Percentiles rank a stretch among this genome's conserved stretches.
Evolutionary conservation across 2,113 vertebrate species (phyloP).

Genomic region (Nannospalax galili): DNA sequence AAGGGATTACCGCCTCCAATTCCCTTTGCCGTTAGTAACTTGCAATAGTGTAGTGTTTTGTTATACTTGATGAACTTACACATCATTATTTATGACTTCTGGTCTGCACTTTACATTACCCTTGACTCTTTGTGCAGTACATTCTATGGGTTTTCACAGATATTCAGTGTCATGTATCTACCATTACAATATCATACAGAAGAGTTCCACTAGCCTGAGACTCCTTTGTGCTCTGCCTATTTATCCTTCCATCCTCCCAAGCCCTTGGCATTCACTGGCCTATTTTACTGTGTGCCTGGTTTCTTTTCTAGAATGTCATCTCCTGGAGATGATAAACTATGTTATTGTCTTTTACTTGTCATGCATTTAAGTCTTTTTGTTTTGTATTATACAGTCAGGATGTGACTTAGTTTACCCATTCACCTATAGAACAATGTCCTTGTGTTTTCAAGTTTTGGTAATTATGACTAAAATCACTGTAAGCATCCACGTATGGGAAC

Average conservation of each 20-base stretch:
- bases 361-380: not conserved
- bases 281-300: not conserved
- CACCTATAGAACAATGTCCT: not conserved
- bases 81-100: not conserved
- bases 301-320: not conserved
- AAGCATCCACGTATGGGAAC: not conserved
- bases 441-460: not conserved
- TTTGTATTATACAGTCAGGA: not conserved
- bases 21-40: not conserved
- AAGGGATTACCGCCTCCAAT: not conserved
- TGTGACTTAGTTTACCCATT: not conserved
- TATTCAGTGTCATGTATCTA: not conserved
- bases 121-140: not conserved
- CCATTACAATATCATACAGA: not conserved
- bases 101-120: not conserved
- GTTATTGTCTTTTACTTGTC: not conserved
- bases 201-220: not conserved
- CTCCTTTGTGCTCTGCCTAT: not conserved
- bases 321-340: not conserved
- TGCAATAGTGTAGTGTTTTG: not conserved
- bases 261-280: not conserved
- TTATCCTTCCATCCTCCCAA: not conserved
- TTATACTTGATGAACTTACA: not conserved
- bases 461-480: not conserved
- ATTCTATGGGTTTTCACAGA: not conserved